Evolutionary conservation across 2,113 vertebrate species (phyloP), one percentile per base, ranked within the genome.

Genomic region (Columba janthina): DNA sequence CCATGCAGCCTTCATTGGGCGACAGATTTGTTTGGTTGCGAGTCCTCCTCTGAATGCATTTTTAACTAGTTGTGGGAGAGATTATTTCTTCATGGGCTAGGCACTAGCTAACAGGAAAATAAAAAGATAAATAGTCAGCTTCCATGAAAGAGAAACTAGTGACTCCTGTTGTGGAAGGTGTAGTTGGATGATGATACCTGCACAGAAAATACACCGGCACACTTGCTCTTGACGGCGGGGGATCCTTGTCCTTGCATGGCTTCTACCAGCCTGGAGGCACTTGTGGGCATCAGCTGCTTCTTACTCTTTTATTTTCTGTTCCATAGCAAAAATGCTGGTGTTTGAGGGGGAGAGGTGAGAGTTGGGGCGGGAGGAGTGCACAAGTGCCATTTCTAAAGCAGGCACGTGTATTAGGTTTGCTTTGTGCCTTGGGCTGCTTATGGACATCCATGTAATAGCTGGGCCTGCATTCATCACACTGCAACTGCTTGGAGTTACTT

Each of bases 401-500:
- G 34, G 12, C 28, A 12, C 2, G 4, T 40, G 54, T 0, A 2
- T 11, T n/a, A 13, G 21, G 38, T 22, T 66, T 2, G 2, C 16
- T 61, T n/a, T 67, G 25, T 78, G 85, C 78, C 61, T 54, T 32
- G 48, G 82, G 82, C 74, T 78, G 36, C 50, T 74, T 20, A 9
- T 34, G n/a, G 42, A 24, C 31, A 24, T 5, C 38, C 14, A 5
- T 11, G n/a, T 38, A 21, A 18, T 2, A 44, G 46, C 70, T 54
- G 38, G 26, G 21, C 61, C 20, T 2, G 1, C 5, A 2, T 54
- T 60, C 1, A 2, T 62, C 42, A 25, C 0, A 0, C 58, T 53
- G 44, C 76, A 18, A 51, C 60, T 26, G 64, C 46, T 38, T 53
- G 42, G 38, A 40, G 46, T 69, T 64, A 80, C 16, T 32, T 50